Percentiles rank a stretch among this genome's conserved stretches.
These are phyloP conservation scores for Drosophila willistoni DNA, from an alignment of 1,140 invertebrate genomes.

Conservation along the genomic window DNA sequence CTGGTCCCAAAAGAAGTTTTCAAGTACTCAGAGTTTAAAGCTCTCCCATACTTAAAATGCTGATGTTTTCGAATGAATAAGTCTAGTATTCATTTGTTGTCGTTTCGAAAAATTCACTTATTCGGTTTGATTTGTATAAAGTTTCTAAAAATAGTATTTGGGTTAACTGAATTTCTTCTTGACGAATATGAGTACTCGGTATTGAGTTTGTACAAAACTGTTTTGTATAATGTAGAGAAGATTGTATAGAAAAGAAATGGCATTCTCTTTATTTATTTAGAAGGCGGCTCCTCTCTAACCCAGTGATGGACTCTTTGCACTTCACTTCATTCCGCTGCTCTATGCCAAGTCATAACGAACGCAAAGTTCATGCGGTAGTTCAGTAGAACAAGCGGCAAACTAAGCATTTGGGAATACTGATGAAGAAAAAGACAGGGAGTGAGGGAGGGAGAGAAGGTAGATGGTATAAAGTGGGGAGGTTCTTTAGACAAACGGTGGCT, in stretches of 20 bases:
- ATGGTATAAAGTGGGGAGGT: slow-evolving; percentile 22
- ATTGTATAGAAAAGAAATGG: background rate
- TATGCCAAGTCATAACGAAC: slow-evolving; percentile 66
- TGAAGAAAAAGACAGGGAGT: background rate
- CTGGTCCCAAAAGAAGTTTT: too few species aligned
- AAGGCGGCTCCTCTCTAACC: slow-evolving; percentile 28
- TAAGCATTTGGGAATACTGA: slow-evolving; percentile 21
- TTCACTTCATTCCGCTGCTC: background rate
- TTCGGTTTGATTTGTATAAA: too few species aligned
- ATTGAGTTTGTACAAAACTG: too few species aligned
- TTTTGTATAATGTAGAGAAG: too few species aligned
- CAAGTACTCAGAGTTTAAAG: too few species aligned
- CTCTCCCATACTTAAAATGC: too few species aligned
- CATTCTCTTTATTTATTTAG: slow-evolving; percentile 20
- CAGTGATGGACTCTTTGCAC: background rate
- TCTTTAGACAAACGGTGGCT: slow-evolving; percentile 55
- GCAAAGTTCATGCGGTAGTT: slow-evolving; percentile 71
- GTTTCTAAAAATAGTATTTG: too few species aligned
- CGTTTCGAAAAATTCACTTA: too few species aligned
- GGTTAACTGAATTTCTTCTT: too few species aligned
- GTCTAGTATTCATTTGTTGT: too few species aligned
- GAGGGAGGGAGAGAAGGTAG: background rate
- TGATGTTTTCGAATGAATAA: too few species aligned
- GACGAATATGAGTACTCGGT: too few species aligned
- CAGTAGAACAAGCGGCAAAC: slow-evolving; percentile 63